These are phyloP conservation scores for Typhlichthys eigenmanni DNA, from an alignment of 2,797 vertebrate genomes.

Conservation along the genomic window DNA sequence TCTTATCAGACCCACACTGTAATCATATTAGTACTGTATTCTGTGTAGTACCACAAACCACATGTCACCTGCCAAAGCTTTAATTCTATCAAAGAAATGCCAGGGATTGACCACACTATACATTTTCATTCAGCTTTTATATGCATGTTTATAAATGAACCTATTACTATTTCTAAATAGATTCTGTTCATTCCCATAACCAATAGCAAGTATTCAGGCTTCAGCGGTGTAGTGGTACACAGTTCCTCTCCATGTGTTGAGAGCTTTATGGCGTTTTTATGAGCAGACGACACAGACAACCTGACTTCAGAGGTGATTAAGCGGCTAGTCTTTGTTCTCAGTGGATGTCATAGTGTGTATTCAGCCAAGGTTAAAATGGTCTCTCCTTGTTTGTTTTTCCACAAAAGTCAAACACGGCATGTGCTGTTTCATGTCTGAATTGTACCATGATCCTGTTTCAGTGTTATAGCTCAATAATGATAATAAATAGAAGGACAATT, in stretches of 20 bases:
- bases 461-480: slow-evolving; percentile 15
- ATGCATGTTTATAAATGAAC: slow-evolving; percentile 23
- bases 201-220: neutral
- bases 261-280: slow-evolving; percentile 60
- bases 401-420: slow-evolving; percentile 41
- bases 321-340: slow-evolving; percentile 46
- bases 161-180: slow-evolving; percentile 39
- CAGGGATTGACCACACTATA: slow-evolving; percentile 40
- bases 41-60: slow-evolving; percentile 53
- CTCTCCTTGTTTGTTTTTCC: slow-evolving; percentile 75
- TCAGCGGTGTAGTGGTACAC: slow-evolving; percentile 14
- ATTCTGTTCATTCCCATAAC: slow-evolving; percentile 10
- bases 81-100: slow-evolving; percentile 45
- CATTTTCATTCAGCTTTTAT: slow-evolving; percentile 39
- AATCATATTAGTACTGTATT: slow-evolving; percentile 65
- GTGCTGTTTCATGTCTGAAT: slow-evolving; percentile 12
- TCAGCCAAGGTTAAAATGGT: slow-evolving; percentile 53
- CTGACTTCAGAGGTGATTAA: slow-evolving; percentile 45
- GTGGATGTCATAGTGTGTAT: slow-evolving; percentile 50
- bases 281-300: slow-evolving; percentile 35
- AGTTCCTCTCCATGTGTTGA: slow-evolving; percentile 38
- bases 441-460: slow-evolving; percentile 3
- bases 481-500: neutral
- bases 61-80: slow-evolving; percentile 56
- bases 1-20: slow-evolving; percentile 51